These are phyloP conservation scores for Sebastes wilsoni DNA, from an alignment of 2,797 vertebrate genomes.

Conservation along the genomic window DNA sequence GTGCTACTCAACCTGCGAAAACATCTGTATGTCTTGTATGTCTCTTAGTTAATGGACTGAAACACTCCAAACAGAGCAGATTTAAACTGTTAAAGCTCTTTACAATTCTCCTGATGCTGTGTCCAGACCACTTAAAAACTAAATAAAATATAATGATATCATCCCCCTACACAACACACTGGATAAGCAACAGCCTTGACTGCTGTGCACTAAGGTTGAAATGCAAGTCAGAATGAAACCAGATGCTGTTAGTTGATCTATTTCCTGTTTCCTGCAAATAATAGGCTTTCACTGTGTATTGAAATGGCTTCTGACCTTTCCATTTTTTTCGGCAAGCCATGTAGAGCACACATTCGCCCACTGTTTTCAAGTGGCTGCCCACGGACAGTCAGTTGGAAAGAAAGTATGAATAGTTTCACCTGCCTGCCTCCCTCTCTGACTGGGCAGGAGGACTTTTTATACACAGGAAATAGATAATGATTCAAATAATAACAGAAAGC, in stretches of 20 bases:
- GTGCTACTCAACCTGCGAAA: not conserved
- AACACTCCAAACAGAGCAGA: not conserved
- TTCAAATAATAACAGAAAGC: not conserved
- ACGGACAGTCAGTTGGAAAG: not conserved
- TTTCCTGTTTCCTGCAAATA: conserved; percentile 11
- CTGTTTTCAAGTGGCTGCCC: conserved; percentile 21
- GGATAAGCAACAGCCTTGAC: not conserved
- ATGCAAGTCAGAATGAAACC: conserved; percentile 8
- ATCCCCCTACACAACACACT: not conserved
- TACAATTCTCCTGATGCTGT: not conserved
- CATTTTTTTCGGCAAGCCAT: conserved; percentile 14
- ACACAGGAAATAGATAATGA: not conserved
- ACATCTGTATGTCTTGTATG: not conserved
- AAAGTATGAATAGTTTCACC: conserved; percentile 6
- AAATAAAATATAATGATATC: conserved; percentile 2
- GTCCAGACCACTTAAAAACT: not conserved
- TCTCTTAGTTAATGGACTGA: not conserved
- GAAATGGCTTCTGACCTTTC: conserved; percentile 47
- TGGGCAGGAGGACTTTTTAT: not conserved
- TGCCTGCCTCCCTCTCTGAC: not conserved
- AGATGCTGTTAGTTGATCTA: not conserved
- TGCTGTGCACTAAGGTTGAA: not conserved
- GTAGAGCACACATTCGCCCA: not conserved
- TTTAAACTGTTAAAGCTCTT: not conserved
- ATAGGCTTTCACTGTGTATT: not conserved